Percentiles rank a stretch among this genome's conserved stretches.
These are phyloP conservation scores for Catalaphyllia jardinei DNA, from an alignment of 64 coral and sea anemone species.

Conservation along the genomic window DNA sequence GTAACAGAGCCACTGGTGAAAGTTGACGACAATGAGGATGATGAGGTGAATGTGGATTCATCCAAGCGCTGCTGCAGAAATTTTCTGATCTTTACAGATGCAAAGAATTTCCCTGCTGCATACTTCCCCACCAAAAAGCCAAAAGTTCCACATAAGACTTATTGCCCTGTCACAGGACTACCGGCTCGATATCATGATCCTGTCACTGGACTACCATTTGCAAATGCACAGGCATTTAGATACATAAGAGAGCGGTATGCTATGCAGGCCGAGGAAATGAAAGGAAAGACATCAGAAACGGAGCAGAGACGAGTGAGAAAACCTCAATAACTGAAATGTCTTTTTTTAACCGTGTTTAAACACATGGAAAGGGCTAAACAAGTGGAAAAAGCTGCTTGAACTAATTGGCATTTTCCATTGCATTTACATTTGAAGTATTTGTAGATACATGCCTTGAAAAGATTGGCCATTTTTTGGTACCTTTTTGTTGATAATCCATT, in stretches of 20 bases:
- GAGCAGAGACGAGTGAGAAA: slow-evolving; percentile 19
- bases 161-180: slow-evolving; percentile 83
- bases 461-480: no score
- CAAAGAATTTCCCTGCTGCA: slow-evolving; percentile 85
- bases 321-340: neutral
- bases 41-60: slow-evolving; percentile 73
- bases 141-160: slow-evolving; percentile 70
- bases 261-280: slow-evolving; percentile 71
- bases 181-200: slow-evolving; percentile 76
- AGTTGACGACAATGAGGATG: slow-evolving; percentile 83
- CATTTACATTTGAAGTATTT: neutral
- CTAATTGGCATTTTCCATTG: neutral
- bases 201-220: slow-evolving; percentile 84
- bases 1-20: slow-evolving; percentile 74
- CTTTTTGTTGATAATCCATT: no score
- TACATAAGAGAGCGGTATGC: slow-evolving; percentile 90
- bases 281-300: slow-evolving; percentile 61
- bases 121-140: slow-evolving; percentile 91
- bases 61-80: slow-evolving; percentile 84
- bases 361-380: neutral
- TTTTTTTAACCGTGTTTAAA: neutral
- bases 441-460: neutral
- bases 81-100: slow-evolving; percentile 96
- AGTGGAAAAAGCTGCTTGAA: neutral
- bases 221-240: slow-evolving; percentile 81